Evolutionary conservation across 2,113 vertebrate species (phyloP), one percentile per base, ranked within the genome.

Genomic region (Pteronura brasiliensis): DNA sequence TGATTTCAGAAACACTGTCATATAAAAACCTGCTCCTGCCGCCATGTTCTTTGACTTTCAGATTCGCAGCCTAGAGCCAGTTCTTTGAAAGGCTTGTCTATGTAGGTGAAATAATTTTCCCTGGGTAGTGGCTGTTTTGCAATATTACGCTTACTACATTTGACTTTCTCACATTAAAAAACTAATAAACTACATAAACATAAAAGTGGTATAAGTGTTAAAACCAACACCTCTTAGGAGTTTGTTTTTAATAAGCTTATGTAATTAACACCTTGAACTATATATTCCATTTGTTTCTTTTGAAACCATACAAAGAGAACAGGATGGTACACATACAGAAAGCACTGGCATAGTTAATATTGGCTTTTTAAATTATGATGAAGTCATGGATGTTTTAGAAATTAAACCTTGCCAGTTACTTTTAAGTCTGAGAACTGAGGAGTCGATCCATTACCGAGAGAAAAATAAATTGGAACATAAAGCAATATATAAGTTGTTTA

Each of bases 241-340:
- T 90, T 96, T 95, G 67, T 93, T 96, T 98, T 98, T 98, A 98
- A 98, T 98, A 95, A 97, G 97, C 95, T 90, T 80, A 91, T 93
- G 91, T 98, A 98, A 98, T 98, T 98, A 97, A 93, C 97, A 95
- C 97, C 97, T 97, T 98, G 94, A 91, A 91, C 95, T 84, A 52
- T 85, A 21, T 96, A 88, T 95, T 94, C 88, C 94, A 96, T 96
- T 98, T 97, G 93, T 97, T 98, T 96, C 97, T 97, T 98, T 97
- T 97, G 97, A 98, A 98, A 97, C 61, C 21, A 29, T 42, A 94
- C 90, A 96, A 81, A 97, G 95, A 84, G 84, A 81, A 27, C 59
- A 90, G 77, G 71, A 72, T 69, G 87, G 42, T 92, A 27, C 85
- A 80, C 49, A 44, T 76, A 71, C 36, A 59, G 15, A 80, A 42